A percentile compares a stretch with the other conserved stretches of the same genome.
phyloP scores from a whole-genome alignment of 2,113 vertebrate genomes.

The Myxocyprinus asiaticus region DNA sequence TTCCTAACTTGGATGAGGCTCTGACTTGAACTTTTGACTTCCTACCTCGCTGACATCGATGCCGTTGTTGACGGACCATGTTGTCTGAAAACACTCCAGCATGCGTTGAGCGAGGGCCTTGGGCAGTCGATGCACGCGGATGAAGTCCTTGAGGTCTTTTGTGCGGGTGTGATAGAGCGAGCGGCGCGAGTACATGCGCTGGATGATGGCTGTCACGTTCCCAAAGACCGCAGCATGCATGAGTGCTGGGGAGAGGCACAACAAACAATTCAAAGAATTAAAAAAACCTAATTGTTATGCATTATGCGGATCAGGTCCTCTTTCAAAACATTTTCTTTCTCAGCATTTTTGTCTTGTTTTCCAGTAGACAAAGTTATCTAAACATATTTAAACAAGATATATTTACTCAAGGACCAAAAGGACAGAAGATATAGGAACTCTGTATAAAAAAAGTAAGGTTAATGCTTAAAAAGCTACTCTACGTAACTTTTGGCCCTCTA shows the following conservation, averaged over 20 bases:
- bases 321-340: no score
- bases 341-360: no score
- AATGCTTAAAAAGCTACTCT: no score
- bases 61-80: conserved; percentile 98
- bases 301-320: no score
- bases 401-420: no score
- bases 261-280: background rate
- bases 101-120: conserved; percentile 96
- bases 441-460: no score
- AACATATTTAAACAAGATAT: no score
- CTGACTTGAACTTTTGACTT: background rate
- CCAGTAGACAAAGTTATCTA: no score
- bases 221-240: conserved; percentile 99
- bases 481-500: no score
- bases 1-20: no score
- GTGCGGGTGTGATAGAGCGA: conserved; percentile 98
- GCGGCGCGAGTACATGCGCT: conserved; percentile 98
- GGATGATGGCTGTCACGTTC: conserved; percentile 98
- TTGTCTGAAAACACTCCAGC: conserved; percentile 98
- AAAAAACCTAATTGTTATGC: no score
- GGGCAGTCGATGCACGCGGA: conserved; percentile 93
- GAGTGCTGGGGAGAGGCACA: conserved; percentile 77
- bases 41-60: conserved; percentile 91
- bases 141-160: conserved; percentile 98
- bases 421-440: no score